A percentile compares a stretch with the other conserved stretches of the same genome.
These are phyloP conservation scores for Drosophila differens DNA, from an alignment of 2,888 invertebrate genomes.

Conservation along the genomic window DNA sequence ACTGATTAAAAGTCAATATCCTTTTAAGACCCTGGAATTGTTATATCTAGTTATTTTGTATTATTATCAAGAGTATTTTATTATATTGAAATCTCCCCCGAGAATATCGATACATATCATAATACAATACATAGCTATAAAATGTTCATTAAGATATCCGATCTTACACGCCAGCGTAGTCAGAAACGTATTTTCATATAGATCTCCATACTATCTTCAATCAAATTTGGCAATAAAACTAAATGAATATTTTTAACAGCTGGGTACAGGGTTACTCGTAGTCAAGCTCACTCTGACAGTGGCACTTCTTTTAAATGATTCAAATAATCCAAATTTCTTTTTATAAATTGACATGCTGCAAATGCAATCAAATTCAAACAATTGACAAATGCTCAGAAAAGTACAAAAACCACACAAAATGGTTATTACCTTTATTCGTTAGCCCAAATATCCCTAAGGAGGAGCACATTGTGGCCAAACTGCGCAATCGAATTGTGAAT, in stretches of 20 bases:
- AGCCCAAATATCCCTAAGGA: background rate
- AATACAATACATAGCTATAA: background rate
- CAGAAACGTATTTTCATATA: background rate
- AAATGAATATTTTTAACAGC: background rate
- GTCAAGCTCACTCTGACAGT: background rate
- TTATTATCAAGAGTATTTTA: background rate
- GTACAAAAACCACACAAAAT: background rate
- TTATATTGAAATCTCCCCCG: background rate
- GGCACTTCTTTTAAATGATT: background rate
- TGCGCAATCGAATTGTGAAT: background rate
- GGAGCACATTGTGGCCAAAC: background rate
- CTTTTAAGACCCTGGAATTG: too few relatives aligned
- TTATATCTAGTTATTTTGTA: background rate
- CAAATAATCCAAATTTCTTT: background rate
- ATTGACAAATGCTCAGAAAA: background rate
- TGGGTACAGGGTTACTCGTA: background rate
- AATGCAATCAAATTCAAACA: background rate
- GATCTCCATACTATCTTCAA: background rate
- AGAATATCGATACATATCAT: background rate
- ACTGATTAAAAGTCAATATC: background rate
- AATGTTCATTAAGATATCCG: too few relatives aligned
- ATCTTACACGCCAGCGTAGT: background rate
- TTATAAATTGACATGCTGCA: background rate
- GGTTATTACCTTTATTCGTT: background rate
- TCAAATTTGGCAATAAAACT: background rate